A percentile compares a stretch with the other conserved stretches of the same genome.
phyloP scores from a whole-genome alignment of 1,140 invertebrate genomes.

The Ceratosolen fusciceps region DNA sequence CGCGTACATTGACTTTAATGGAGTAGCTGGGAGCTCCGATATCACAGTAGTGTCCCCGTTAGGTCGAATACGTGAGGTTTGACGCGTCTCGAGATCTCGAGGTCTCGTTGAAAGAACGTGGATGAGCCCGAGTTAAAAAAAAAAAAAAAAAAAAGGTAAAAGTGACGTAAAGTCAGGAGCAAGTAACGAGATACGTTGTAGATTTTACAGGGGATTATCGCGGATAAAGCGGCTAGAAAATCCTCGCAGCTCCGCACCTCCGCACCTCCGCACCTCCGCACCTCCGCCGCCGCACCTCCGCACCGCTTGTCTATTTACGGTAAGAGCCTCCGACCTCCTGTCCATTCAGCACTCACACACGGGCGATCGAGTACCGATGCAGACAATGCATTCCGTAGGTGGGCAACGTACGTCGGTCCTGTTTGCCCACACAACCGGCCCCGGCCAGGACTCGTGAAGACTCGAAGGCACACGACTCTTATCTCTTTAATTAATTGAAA shows the following conservation, averaged over 20 bases:
- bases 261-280: not conserved
- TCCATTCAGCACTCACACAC: not conserved
- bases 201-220: not conserved
- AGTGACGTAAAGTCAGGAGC: not conserved
- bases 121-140: no score
- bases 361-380: not conserved
- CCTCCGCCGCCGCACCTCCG: constrained; percentile 5
- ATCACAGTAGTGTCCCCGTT: no score
- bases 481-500: constrained; percentile 28
- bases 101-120: no score
- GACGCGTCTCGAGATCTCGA: no score
- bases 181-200: not conserved
- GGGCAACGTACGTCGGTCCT: constrained; percentile 60
- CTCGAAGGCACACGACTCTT: constrained; percentile 30
- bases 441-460: constrained; percentile 29
- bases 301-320: not conserved
- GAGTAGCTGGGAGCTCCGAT: no score
- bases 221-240: not conserved
- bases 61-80: no score
- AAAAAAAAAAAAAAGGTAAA: no score
- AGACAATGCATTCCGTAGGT: constrained; percentile 51
- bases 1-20: no score
- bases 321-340: not conserved
- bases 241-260: not conserved
- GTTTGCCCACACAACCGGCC: constrained; percentile 62